Evolutionary conservation across 1,140 invertebrate species (phyloP), one percentile per base, ranked within the genome.

Genomic region (Drosophila ercepeae): DNA sequence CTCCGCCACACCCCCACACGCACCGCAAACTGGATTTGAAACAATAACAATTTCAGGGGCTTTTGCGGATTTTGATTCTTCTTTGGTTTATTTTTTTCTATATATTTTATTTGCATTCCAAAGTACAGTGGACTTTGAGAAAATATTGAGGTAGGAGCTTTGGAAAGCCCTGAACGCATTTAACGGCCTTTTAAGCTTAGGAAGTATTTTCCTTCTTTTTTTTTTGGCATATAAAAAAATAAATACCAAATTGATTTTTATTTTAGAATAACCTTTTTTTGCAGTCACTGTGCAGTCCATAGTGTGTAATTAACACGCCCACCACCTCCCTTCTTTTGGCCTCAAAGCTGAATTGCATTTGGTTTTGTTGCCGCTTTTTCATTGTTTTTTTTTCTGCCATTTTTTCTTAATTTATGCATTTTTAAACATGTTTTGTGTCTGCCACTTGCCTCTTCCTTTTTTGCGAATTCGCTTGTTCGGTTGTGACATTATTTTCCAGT

Each of bases 371-470:
- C 68, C 57, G 57, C 51, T 70, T 59, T 34, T 71, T 70, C 46
- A 46, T 58, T 70, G 45, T 51, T 36, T 68, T 48, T 32, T 55
- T 64, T 67, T 16, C 23, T 34, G 14, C 18, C 8, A 1, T 8
- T 42, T 29, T 29, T 34, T 41, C 69, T 81, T 78, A 78, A 83
- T 83, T 83, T 83, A 83, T 84, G 79, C 78, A 78, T 78, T 71
- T 84, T 84, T 61, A 83, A 82, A 82, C 78, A 83, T 83, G 78
- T 83, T 82, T 82, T 60, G 71, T 78, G 63, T 55, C 50, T 65
- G 57, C 61, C 18, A 14, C 29, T 14, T 2, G 42, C 3, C 53
- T 36, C 50, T 63, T 54, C 53, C 39, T 50, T 52, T 29, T 36
- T 50, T 13, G 45, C 36, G 7, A 25, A 29, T 25, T 54, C 51